Percentiles rank a stretch among this genome's conserved stretches.
Evolutionary conservation across 1,140 invertebrate genomes (phyloP).

Genomic region (Andrena cerasifolii): DNA sequence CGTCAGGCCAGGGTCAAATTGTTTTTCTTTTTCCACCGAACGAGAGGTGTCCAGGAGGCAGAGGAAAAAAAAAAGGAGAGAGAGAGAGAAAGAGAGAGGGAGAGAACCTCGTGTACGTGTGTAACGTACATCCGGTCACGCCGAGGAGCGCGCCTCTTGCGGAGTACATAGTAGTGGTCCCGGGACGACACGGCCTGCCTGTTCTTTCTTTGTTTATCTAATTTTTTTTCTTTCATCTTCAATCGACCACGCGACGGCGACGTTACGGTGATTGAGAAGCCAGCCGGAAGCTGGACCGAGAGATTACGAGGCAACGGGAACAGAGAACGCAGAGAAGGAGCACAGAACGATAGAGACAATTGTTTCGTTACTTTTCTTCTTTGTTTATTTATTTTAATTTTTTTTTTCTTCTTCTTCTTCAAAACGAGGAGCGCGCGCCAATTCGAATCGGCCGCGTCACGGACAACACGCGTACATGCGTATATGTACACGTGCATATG

Average conservation of each 20-base stretch:
- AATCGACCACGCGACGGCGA: constrained; percentile 32
- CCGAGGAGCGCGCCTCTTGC: constrained; percentile 4
- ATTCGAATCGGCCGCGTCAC: constrained; percentile 24
- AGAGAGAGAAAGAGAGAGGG: constrained; percentile 43
- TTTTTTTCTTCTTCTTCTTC: constrained; percentile 17
- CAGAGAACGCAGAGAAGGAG: constrained; percentile 2
- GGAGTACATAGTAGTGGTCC: constrained; percentile 43
- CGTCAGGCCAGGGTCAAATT: constrained; percentile 46
- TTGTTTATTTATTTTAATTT: no score
- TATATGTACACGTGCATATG: constrained; percentile 35
- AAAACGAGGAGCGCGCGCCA: background rate
- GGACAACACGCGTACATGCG: constrained; percentile 10
- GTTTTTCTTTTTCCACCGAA: constrained; percentile 59
- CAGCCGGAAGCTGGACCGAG: constrained; percentile 8
- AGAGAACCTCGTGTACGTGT: constrained; percentile 44
- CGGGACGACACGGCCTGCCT: constrained; percentile 56
- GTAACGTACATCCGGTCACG: constrained; percentile 40
- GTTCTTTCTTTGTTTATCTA: constrained; percentile 46
- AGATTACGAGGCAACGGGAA: constrained; percentile 29
- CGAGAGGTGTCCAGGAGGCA: constrained; percentile 44
- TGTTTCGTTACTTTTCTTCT: no score
- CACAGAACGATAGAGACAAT: constrained; percentile 6
- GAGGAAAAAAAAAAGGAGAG: constrained; percentile 50
- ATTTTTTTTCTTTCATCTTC: constrained; percentile 47
- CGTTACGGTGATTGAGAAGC: constrained; percentile 33